Evolutionary conservation across 1,140 invertebrate species (phyloP).

Genomic region (Pogonomyrmex barbatus): DNA sequence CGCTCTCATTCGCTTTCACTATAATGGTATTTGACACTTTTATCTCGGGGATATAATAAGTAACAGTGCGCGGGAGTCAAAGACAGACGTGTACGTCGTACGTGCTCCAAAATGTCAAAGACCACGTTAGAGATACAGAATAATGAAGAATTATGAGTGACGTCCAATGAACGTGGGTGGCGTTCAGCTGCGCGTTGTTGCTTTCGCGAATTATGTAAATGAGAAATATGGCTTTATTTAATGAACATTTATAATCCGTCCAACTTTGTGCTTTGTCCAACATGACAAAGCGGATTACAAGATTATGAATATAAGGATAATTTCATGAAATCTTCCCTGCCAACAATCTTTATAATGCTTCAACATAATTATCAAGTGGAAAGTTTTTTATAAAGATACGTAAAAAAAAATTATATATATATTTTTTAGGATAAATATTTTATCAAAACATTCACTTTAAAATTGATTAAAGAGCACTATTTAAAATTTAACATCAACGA

Average conservation of each 20-base stretch:
- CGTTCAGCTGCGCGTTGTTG: constrained; percentile 5
- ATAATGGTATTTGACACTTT: constrained; percentile 41
- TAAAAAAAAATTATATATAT: not conserved
- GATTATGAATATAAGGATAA: not conserved
- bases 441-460: not conserved
- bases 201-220: constrained; percentile 48
- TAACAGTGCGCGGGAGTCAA: constrained; percentile 33
- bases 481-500: not conserved
- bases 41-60: constrained; percentile 34
- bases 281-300: not conserved
- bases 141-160: constrained; percentile 47
- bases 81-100: not conserved
- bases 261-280: not conserved
- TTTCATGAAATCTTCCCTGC: not conserved
- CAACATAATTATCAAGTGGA: not conserved
- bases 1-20: constrained; percentile 12
- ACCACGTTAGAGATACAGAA: constrained; percentile 32
- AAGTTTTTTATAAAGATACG: not conserved
- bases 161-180: constrained; percentile 9
- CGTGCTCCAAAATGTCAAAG: constrained; percentile 19
- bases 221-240: constrained; percentile 43
- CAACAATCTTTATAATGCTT: not conserved
- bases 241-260: constrained; percentile 35
- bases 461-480: not conserved
- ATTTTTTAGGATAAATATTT: not conserved